Conservation (phyloP, 2,888 invertebrate genomes). For the Baronia brevicornis region DNA sequence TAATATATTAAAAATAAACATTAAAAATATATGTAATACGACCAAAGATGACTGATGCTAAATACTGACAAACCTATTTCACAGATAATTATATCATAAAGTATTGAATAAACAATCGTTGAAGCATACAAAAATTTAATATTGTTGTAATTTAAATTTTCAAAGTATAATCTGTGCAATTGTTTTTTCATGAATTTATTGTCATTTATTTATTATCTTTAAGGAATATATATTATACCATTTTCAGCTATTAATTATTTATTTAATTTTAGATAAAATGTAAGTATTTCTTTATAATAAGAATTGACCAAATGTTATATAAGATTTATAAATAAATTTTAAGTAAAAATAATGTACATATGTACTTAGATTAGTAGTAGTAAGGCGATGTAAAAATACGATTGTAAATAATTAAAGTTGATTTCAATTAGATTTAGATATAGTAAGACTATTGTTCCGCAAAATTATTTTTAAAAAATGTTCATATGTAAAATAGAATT, state of each 20-base stretch:
- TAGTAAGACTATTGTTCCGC: constrained; percentile 48
- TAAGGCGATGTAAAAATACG: constrained; percentile 34
- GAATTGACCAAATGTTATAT: constrained; percentile 72
- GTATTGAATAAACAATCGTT: too few species aligned
- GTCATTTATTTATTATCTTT: constrained; percentile 7
- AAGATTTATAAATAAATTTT: constrained; percentile 32
- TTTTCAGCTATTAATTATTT: constrained; percentile 21
- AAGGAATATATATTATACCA: constrained; percentile 8
- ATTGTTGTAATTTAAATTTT: too few species aligned
- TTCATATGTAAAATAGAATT: constrained; percentile 50
- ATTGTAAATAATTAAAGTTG: constrained; percentile 68
- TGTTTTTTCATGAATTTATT: background rate
- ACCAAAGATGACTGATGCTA: too few species aligned
- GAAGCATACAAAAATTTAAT: too few species aligned
- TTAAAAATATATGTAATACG: too few species aligned
- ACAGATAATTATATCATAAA: too few species aligned
- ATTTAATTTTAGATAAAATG: constrained; percentile 26
- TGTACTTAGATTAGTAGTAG: constrained; percentile 22
- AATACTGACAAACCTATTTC: too few species aligned
- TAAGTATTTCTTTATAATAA: constrained; percentile 54
- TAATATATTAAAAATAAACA: too few species aligned
- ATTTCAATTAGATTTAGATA: constrained; percentile 61
- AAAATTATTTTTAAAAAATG: constrained; percentile 59
- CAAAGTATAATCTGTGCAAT: constrained; percentile 3
- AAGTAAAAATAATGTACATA: constrained; percentile 30